Evolutionary conservation across 2,113 vertebrate species (phyloP), one percentile per base, ranked within the genome.

Genomic region (Muntiacus muntjak): DNA sequence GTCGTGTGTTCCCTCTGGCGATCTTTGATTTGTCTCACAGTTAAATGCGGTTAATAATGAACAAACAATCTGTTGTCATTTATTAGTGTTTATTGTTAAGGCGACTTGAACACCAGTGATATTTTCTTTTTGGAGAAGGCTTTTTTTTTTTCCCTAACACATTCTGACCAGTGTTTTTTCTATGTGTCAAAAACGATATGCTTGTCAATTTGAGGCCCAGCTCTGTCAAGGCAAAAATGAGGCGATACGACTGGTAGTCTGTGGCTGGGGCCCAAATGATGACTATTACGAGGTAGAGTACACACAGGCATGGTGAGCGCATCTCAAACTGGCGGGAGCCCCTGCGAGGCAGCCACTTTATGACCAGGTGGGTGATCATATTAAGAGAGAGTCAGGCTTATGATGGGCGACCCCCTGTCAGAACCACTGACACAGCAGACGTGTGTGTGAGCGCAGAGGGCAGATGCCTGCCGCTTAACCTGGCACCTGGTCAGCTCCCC

Each of bases 1-100:
- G 21, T 15, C 5, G 43, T 85, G 25, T 95, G 79, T 43, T 91
- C 92, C 67, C 57, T 89, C 3, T 71, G 92, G n/a, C 40, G 13
- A 52, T 91, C 89, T 96, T 93, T 96, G 91, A 71, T 93, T 93
- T 93, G 96, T 79, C 87, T 95, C 67, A 55, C n/a, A 92, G 45
- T 97, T 94, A 94, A 91, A 85, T 94, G 60, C n/a, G 64, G 47
- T 92, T 91, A 58, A 78, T 87, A 89, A 71, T 84, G 40, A 96
- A 89, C 57, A 50, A 87, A 87, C 21, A 62, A 45, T 95, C 55
- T 92, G 21, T 62, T 95, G 74, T 74, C 55, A 40, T 88, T 88
- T 62, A 76, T 83, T 92, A 86, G 21, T 93, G 28, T 60, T 95
- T 94, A 55, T 76, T 94, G 64, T 83, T 92, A 89, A 74, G 50